Evolutionary conservation across 2,888 invertebrate species (phyloP), one percentile per base, ranked within the genome.

Genomic region (Oasisia sp.): DNA sequence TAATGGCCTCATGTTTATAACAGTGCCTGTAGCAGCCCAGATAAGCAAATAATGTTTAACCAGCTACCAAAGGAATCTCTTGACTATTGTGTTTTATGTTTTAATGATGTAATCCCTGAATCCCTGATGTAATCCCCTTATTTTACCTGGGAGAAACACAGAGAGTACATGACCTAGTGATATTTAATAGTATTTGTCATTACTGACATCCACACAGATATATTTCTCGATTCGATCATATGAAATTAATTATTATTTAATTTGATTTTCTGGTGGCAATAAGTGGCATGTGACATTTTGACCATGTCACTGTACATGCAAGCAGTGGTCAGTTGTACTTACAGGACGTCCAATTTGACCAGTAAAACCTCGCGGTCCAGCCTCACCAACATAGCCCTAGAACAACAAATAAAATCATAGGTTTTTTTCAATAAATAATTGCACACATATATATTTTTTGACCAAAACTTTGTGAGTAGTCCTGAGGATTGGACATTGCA

Each of bases 291-390:
- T 19, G 19, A 74, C 74, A 27, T 74, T 38, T 74, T 74, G 74
- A 74, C 74, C 74, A 58, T 74, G 74, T 74, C 27, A 74, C 74
- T 27, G 27, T 74, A 74, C 7, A 32, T 8, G 8, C 9, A 32
- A 58, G 91, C 32, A n/a, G n/a, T 32, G 32, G 32, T 2, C 44
- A 38, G 32, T 89, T 92, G 56, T 50, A 92, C 91, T 92, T 91
- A 92, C 92, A 91, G 92, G 92, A 32, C 74, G 91, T 74, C 32
- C 92, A 74, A 92, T 38, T 27, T 74, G 74, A 74, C 74, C 74
- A 74, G 27, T 74, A 74, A 74, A 74, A 74, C 74, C 74, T 27
- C 74, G 74, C 7, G 19, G 74, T 74, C 74, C 74, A 74, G 74
- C 74, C 74, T 74, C 74, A n/a, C 74, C 74, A 74, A 74, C 0